Base-by-base conservation (phyloP, 2,888 invertebrate species). In the Cerastoderma edule region DNA sequence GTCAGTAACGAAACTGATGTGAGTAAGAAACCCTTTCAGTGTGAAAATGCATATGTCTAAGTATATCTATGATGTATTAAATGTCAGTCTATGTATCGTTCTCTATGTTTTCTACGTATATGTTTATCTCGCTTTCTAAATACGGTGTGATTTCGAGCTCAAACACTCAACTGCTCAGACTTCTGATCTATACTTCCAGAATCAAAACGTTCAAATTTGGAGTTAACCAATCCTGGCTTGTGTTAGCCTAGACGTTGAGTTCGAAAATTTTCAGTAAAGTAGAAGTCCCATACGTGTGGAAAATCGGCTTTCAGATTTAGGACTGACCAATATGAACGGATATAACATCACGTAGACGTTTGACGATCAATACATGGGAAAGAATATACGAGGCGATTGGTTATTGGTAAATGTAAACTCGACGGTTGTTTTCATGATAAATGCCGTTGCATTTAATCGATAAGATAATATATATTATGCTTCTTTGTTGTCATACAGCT, bases 161-260 rank as follows among this genome's bases (percentile, higher is more conserved):
- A n/a, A n/a, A n/a, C n/a, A n/a, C n/a, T n/a, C n/a, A n/a, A n/a
- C n/a, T n/a, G n/a, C n/a, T n/a, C n/a, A n/a, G 22, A 50, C 10
- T 19, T 28, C 1, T 56, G n/a, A 57, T 46, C 39, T 24, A 4
- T 32, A 35, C 50, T 79, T 78, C 22, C 66, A 83, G 81, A 30
- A 56, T 30, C 48, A 64, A 22, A 33, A 70, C 22, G 54, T 84
- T 3, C 97, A 98, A 93, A 97, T 98, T 89, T 98, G 98, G 98
- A 97, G 96, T 0, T 95, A 97, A 60, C 86, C 89, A 8, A 82
- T 90, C 28, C 54, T 76, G 27, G 89, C 89, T 16, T 72, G 66
- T 2, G 90, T 89, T 0, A 83, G 85, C 33, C 76, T 69, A 44
- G 90, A 89, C n/a, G 72, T 91, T 56, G 89, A 86, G 1, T 72